Base-by-base conservation (phyloP, 2,797 vertebrate genomes). In the Enteromius fasciolatus region DNA sequence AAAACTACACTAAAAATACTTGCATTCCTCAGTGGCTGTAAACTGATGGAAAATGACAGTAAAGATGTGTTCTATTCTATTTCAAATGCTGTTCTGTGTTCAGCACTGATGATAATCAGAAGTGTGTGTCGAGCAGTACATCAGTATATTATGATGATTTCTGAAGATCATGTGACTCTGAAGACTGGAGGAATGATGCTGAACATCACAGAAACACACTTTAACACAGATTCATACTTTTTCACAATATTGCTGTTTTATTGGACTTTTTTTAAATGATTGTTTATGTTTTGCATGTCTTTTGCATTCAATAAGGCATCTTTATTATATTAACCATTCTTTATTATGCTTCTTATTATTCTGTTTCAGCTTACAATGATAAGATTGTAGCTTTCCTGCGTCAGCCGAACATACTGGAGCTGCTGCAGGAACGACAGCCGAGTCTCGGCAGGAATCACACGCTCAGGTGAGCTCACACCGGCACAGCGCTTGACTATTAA, bases 311-410 rank as follows among this genome's bases (percentile, higher is more conserved):
- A 11, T 12, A 52, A 33, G 23, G 2, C 18, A 6, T 41, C 41
- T 41, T 41, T 41, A 41, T 41, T 41, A 11, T 41, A 41, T 17
- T 0, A 18, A n/a, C n/a, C 1, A 33, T 4, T 31, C 5, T 23
- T 57, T 12, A 83, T n/a, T 81, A 59, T 15, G 7, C 25, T 31
- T 74, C 50, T 36, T 2, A 54, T 5, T 36, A 14, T 86, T 75
- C 75, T 86, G 4, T 74, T 81, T 68, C 91, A 99, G 98, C 97
- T 52, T 99, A 99, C 91, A 99, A 98, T 87, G 98, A 99, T 90
- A 99, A 99, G 94, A 98, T 99, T 68, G 97, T 99, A 90, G 97
- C 97, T 1, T 99, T 99, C 92, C 95, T 99, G 68, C 97, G 97
- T 80, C 97, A 99, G 87, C 96, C 97, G 17, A 99, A 97, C 91